phyloP scores from a whole-genome alignment of 2,113 vertebrate genomes.

The Equus przewalskii region DNA sequence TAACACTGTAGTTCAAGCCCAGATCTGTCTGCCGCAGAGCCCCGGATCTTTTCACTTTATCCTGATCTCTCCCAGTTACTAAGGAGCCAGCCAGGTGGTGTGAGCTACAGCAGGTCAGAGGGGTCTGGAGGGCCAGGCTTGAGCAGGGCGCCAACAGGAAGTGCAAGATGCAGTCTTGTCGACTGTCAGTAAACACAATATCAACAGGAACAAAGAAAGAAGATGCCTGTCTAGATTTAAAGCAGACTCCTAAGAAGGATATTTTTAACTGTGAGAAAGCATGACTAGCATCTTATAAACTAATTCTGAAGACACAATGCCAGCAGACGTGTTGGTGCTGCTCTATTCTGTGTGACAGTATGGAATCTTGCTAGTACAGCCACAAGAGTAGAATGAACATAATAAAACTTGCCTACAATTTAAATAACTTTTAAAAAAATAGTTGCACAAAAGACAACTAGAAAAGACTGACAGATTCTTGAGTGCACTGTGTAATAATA shows the following conservation, averaged over 20 bases:
- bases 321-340: not conserved
- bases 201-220: not conserved
- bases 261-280: not conserved
- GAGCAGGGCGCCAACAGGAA: not conserved
- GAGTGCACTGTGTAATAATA: not conserved
- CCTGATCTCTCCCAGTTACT: not conserved
- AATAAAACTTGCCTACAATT: not conserved
- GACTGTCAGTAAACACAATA: not conserved
- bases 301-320: not conserved
- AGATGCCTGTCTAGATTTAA: rapidly evolving
- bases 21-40: not conserved
- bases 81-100: rapidly evolving
- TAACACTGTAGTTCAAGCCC: not conserved
- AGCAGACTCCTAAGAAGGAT: not conserved
- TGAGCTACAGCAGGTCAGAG: not conserved
- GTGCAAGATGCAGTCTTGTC: not conserved
- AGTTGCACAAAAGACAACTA: not conserved
- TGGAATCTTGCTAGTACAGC: not conserved
- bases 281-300: not conserved
- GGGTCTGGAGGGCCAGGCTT: rapidly evolving
- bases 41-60: not conserved
- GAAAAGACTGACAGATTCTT: not conserved
- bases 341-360: too few relatives aligned
- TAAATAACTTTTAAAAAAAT: not conserved
- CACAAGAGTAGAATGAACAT: not conserved